Percentiles rank a stretch among this genome's conserved stretches.
Evolutionary conservation across 2,113 vertebrate species (phyloP).

Genomic region (Nesogale talazaci): DNA sequence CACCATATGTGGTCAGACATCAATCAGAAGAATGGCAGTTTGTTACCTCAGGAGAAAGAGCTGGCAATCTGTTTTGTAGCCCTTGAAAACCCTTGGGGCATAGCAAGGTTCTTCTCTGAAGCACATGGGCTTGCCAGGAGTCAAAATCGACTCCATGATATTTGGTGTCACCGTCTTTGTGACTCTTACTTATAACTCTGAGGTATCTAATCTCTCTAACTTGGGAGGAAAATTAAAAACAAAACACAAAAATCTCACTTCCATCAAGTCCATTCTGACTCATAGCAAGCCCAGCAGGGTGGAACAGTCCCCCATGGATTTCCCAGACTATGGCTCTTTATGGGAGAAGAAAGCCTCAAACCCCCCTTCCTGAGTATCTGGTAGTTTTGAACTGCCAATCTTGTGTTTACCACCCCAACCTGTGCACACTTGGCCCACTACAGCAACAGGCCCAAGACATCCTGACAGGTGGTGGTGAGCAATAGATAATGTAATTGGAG

Average conservation of each 20-base stretch:
- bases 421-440: too few species aligned
- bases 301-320: too few species aligned
- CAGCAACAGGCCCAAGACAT: too few species aligned
- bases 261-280: too few species aligned
- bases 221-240: neutral
- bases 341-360: too few species aligned
- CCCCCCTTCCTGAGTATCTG: too few species aligned
- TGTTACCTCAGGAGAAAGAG: neutral
- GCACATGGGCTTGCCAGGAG: neutral
- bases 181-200: neutral
- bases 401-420: too few species aligned
- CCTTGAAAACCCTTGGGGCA: neutral
- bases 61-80: neutral
- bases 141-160: neutral
- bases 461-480: too few species aligned
- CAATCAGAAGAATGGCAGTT: neutral
- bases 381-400: too few species aligned
- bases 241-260: neutral
- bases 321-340: too few species aligned
- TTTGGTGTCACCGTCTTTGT: neutral
- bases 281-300: too few species aligned
- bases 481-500: neutral
- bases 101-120: neutral
- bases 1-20: neutral
- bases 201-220: neutral